phyloP scores from a whole-genome alignment of 2,113 vertebrate genomes.

The Centropus unirufus region DNA sequence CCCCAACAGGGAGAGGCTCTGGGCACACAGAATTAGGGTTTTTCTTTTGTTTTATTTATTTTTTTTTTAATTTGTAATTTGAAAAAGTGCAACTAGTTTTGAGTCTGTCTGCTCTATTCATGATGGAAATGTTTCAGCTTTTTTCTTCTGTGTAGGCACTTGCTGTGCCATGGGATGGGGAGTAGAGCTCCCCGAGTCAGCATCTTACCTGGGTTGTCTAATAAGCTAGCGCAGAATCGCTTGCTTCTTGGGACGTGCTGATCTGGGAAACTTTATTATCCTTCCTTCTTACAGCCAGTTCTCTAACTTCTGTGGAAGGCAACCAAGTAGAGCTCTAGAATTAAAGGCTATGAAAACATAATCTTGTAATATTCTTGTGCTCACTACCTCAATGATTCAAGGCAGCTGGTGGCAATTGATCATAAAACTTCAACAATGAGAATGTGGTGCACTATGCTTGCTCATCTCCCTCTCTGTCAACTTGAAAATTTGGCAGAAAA shows the following conservation, averaged over 20 bases:
- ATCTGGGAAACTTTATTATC: neutral
- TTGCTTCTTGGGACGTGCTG: neutral
- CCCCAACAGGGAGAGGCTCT: neutral
- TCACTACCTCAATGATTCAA: neutral
- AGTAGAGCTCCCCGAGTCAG: neutral
- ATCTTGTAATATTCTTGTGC: neutral
- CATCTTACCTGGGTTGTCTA: neutral
- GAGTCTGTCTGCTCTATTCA: neutral
- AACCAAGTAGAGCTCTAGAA: neutral
- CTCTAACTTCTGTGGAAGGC: neutral
- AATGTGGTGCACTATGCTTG: neutral
- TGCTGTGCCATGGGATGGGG: neutral
- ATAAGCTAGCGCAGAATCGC: fast-evolving
- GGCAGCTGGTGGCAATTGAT: neutral
- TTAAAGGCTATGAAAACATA: neutral
- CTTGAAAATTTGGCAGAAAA: neutral
- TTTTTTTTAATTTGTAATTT: neutral
- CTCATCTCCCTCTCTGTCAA: neutral
- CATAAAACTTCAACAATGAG: neutral
- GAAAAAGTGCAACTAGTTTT: neutral
- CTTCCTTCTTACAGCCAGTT: neutral
- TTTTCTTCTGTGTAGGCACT: neutral
- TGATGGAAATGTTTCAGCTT: neutral
- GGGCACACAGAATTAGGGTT: neutral
- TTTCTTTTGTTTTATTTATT: neutral